Base-by-base conservation (phyloP, 2,113 vertebrate species). In the Callorhinus ursinus region DNA sequence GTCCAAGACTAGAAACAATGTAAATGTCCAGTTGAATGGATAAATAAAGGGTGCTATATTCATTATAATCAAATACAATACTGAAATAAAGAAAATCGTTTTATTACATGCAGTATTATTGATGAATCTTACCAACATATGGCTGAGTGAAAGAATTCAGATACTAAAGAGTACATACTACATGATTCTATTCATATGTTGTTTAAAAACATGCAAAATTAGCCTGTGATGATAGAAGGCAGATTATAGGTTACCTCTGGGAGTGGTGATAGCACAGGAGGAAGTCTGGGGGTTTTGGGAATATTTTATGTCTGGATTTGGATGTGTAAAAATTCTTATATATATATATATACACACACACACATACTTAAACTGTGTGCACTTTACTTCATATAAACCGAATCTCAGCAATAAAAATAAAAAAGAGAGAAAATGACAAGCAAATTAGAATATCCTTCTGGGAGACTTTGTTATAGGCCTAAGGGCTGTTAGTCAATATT, bases 251-350 rank as follows among this genome's bases (percentile, higher is more conserved):
- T 84, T 92, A 79, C 46, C 24, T 84, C 84, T 65, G 19, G 26
- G 21, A 36, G 14, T 74, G 7, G n/a, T 94, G 31, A 61, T 24
- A 77, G 7, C 16, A 26, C 14, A 80, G 53, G 28, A 80, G 4
- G 22, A 85, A 67, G 18, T 49, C 31, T 94, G 12, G 12, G 16
- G 10, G 2, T 67, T 67, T 31, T 49, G n/a, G 59, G 8, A 67
- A 77, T 81, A 81, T 72, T 93, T 79, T 65, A 55, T 42, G 57
- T 88, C 14, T 87, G 82, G 51, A 82, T 61, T 93, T 95, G n/a
- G 11, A 24, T 24, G 72, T 18, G 31, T 21, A 86, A 69, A 82
- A 42, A 76, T 69, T 14, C 46, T 46, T 46, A 46, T 46, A 46
- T 1, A 46, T 4, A 39, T 36, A 36, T 7, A 46, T 7, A 46